A percentile compares a stretch with the other conserved stretches of the same genome.
phyloP scores from a whole-genome alignment of 1,140 invertebrate genomes.

The Gonatopus flavifemur region DNA sequence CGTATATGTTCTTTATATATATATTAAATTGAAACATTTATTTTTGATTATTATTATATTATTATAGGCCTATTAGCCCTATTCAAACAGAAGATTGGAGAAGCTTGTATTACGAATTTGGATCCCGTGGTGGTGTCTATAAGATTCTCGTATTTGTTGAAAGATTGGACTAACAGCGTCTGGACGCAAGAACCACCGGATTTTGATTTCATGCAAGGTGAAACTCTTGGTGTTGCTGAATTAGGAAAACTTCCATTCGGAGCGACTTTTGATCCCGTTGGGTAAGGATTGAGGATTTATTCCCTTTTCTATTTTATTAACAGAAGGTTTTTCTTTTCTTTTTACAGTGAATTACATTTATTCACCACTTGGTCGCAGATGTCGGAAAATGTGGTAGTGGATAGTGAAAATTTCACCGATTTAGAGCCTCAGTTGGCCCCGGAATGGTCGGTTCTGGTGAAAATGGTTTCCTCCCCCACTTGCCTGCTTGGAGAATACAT shows the following conservation, averaged over 20 bases:
- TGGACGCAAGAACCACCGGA: constrained; percentile 75
- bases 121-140: constrained; percentile 75
- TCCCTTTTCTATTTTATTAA: constrained; percentile 15
- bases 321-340: constrained; percentile 17
- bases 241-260: constrained; percentile 79
- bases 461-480: constrained; percentile 62
- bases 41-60: not conserved
- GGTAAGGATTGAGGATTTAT: constrained; percentile 52
- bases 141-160: constrained; percentile 80
- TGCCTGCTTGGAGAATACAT: constrained; percentile 71
- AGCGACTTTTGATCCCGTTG: constrained; percentile 76
- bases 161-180: constrained; percentile 67
- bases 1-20: constrained; percentile 5
- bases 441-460: constrained; percentile 71
- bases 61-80: constrained; percentile 68
- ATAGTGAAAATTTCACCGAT: constrained; percentile 84
- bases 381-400: constrained; percentile 83
- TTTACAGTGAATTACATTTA: constrained; percentile 72
- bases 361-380: constrained; percentile 87
- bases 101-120: constrained; percentile 56
- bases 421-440: constrained; percentile 84
- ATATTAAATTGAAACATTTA: not conserved
- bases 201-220: constrained; percentile 69
- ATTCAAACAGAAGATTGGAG: constrained; percentile 78
- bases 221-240: constrained; percentile 59